Base-by-base conservation (phyloP, 2,797 vertebrate genomes). In the Rhadinocentrus ornatus region DNA sequence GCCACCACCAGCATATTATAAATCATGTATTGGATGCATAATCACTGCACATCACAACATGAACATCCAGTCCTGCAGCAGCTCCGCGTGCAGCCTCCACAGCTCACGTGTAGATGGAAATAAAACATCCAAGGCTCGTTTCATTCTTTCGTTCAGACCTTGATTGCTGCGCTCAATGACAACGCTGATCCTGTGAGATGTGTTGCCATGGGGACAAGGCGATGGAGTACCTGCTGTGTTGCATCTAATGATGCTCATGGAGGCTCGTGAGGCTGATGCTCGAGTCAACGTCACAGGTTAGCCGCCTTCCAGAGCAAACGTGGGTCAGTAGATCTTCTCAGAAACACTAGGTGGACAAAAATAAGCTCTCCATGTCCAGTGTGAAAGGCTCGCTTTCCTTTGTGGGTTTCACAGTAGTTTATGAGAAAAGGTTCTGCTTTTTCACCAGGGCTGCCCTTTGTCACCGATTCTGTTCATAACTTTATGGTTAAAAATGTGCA, bases 201-300 rank as follows among this genome's bases (percentile, higher is more conserved):
- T 1, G 84, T 88, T 79, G 75, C 81, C 75, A 50, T 54, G 68
- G 82, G 32, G 34, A 85, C 48, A 0, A 32, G 27, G 13, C 12
- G 68, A 58, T 35, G 56, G 31, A 73, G 68, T 12, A 32, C 66
- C 31, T 65, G 58, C 54, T 53, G 73, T 7, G 35, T 39, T 10
- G 4, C 27, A 29, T 29, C 27, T 29, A 29, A 34, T 52, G 64
- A 66, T 31, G 54, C 44, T 39, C n/a, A 3, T 0, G 55, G 10
- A 0, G 55, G 34, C 46, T 53, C 3, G 8, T 64, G 54, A 26
- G 6, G 58, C 16, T 20, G 72, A 71, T 54, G 54, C 60, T 74
- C 18, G 59, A 29, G 27, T 29, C 27, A 29, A 4, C 27, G 52
- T 48, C 37, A n/a, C n/a, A 34, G 69, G 71, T 67, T 61, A 27